Evolutionary conservation across 2,113 vertebrate species (phyloP).

Genomic region (Hippocampus comes): DNA sequence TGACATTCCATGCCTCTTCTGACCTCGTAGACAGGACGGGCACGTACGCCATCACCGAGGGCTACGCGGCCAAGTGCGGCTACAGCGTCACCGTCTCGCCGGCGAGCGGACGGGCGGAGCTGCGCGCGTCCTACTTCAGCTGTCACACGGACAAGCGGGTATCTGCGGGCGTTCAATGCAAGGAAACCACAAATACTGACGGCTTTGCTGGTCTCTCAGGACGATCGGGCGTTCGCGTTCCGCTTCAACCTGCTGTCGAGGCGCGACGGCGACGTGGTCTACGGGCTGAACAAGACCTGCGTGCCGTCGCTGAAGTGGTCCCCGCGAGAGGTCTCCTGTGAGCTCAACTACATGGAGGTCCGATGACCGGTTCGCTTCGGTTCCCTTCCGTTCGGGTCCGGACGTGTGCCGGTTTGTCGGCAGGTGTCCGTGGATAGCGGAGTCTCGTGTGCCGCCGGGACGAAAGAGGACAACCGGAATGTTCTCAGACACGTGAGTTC

Average conservation of each 20-base stretch:
- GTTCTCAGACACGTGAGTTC: slow-evolving; percentile 33
- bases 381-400: not conserved
- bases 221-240: slow-evolving; percentile 43
- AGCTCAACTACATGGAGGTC: slow-evolving; percentile 72
- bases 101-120: slow-evolving; percentile 11
- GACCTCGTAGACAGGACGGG: slow-evolving; percentile 39
- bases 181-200: not conserved
- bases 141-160: slow-evolving; percentile 60
- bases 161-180: not conserved
- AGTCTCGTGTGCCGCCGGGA: slow-evolving; percentile 14
- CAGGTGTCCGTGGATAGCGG: slow-evolving; percentile 58
- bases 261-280: slow-evolving; percentile 9
- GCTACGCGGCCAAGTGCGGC: slow-evolving; percentile 57
- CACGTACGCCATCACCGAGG: slow-evolving; percentile 34
- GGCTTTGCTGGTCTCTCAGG: not conserved
- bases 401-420: not conserved
- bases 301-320: slow-evolving; percentile 29
- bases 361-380: not conserved
- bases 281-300: slow-evolving; percentile 53
- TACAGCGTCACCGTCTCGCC: slow-evolving; percentile 44
- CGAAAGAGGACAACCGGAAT: slow-evolving; percentile 14
- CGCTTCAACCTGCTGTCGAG: slow-evolving; percentile 44
- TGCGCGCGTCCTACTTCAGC: slow-evolving; percentile 68
- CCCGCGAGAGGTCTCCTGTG: slow-evolving; percentile 62
- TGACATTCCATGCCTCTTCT: not conserved